Evolutionary conservation across 2,888 invertebrate genomes (phyloP), one percentile per base, ranked within the genome.

Genomic region (Tridacna gigas): DNA sequence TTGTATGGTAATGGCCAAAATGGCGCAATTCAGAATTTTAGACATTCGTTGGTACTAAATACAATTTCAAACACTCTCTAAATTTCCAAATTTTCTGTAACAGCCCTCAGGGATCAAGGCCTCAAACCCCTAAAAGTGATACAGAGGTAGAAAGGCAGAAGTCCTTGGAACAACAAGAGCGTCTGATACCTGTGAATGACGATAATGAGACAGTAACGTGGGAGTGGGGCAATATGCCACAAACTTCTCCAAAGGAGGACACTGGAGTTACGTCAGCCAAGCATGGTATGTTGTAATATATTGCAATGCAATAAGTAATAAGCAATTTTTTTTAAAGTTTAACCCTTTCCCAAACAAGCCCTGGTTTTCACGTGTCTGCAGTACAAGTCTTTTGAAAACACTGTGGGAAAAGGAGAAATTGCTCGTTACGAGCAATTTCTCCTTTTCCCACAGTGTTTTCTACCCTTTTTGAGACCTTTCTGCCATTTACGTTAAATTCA

Each of bases 111-210:
- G 85, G 83, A 37, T 89, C 91, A 0, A 76, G 93, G 25, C 91
- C 92, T 11, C 88, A 90, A 18, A 89, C 90, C 0, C 92, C 92
- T 3, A 98, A 98, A 94, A 98, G 98, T 65, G 99, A 99, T 95
- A 98, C 98, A 0, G 99, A 99, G 94, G 97, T 98, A 93, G 99
- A 99, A 95, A 93, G 95, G 79, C 92, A 89, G 79, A 95, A 90
- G 61, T 91, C 84, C 51, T 56, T 79, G 0, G 78, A 81, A 45
- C 97, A 89, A 97, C 75, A 78, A 15, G 84, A 90, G 51, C 80
- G 86, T 11, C 67, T 88, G 4, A 80, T 88, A 12, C 66, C 87
- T 9, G 74, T 81, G 9, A 83, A 89, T 65, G 91, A 91, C 56
- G 77, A 77, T 15, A 91, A 91, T 37, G 77, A 77, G 22, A 88